Evolutionary conservation across 1,140 invertebrate species (phyloP), one percentile per base, ranked within the genome.

Genomic region (Prorops nasuta): DNA sequence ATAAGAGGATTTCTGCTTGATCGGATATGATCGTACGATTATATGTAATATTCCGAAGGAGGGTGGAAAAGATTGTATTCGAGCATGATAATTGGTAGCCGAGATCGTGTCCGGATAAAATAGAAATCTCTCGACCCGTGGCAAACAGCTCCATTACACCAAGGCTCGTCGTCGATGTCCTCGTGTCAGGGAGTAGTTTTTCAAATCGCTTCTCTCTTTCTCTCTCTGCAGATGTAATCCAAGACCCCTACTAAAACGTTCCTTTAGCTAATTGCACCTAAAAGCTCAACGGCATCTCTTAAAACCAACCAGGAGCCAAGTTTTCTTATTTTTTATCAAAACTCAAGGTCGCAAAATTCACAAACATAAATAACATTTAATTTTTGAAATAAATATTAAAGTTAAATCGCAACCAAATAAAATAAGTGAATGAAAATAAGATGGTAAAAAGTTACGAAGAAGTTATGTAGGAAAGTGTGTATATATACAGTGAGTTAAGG

Each of bases 101-200:
- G 48, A 62, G 59, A 62, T 62, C 56, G 47, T 62, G 59, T 62
- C 53, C 19, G 38, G 59, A 62, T 62, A 59, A 51, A 48, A 36
- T 47, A 59, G 39, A 59, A 56, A 62, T 53, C 44, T 51, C 32
- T 22, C 28, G 32, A 31, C 41, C 22, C 24, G 24, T 12, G 34
- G 36, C 31, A 31, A 54, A 54, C 58, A 57, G 44, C 58, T 57
- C 55, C 44, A 54, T 54, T 60, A 54, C 39, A 47, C 48, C 22
- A 47, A 20, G 10, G 15, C 20, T 21, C n/a, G 22, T 16, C 37
- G 28, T 39, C 42, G 19, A n/a, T n/a, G 14, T 32, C 35, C 18
- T 31, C 38, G 21, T 3, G 4, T 28, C 24, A 28, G 10, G 24
- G 10, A 28, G 4, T 10, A 6, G 24, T 28, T 28, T 28, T 28